Conservation (phyloP, 2,888 invertebrate species). For the Cerceris ruficornis region DNA sequence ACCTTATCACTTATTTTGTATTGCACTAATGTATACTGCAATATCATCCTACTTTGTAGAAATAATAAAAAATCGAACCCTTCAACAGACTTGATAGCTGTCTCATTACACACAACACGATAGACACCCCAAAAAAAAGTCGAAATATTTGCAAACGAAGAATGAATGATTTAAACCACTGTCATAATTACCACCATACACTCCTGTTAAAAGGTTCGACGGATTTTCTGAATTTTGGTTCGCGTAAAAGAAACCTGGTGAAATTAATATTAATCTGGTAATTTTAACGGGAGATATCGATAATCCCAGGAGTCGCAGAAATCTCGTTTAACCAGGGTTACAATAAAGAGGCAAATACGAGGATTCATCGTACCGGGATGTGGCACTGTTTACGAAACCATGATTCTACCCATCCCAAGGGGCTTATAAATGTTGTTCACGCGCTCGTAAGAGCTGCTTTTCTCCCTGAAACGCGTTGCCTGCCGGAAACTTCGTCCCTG, state of each 20-base stretch:
- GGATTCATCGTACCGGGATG: constrained; percentile 41
- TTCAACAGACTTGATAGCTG: too few species aligned
- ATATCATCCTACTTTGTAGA: too few species aligned
- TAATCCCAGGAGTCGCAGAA: not conserved
- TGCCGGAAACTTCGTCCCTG: constrained; percentile 17
- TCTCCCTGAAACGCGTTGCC: constrained; percentile 28
- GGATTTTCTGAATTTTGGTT: too few species aligned
- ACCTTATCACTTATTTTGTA: too few species aligned
- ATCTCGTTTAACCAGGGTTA: constrained; percentile 8
- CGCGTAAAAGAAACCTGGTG: not conserved
- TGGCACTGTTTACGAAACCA: constrained; percentile 54
- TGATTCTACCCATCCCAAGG: constrained; percentile 42
- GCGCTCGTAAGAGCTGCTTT: constrained; percentile 30
- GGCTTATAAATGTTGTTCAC: constrained; percentile 49
- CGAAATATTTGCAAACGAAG: too few species aligned
- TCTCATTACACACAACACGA: too few species aligned
- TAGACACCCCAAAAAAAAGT: too few species aligned
- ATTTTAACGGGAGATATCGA: not conserved
- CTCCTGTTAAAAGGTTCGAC: too few species aligned
- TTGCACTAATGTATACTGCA: too few species aligned
- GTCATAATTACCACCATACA: too few species aligned
- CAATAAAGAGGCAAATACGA: constrained; percentile 12
- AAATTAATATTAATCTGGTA: not conserved
- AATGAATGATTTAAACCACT: too few species aligned
- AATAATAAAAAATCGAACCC: too few species aligned